A percentile compares a stretch with the other conserved stretches of the same genome.
Evolutionary conservation across 2,113 vertebrate genomes (phyloP).

Genomic region (Brachyhypopomus occidentalis): DNA sequence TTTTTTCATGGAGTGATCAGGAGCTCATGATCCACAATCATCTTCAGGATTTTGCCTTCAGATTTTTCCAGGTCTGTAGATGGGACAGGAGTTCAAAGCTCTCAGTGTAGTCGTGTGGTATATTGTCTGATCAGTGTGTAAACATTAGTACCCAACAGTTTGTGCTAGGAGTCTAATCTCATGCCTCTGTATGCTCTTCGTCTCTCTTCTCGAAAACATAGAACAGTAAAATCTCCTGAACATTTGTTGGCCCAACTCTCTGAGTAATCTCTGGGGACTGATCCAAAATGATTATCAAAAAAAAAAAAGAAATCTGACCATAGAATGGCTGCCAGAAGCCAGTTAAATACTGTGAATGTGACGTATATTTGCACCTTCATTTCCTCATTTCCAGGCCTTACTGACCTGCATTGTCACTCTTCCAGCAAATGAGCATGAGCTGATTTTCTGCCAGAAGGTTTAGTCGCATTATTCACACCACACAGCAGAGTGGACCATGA

Average conservation of each 20-base stretch:
- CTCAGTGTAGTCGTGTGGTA: too few relatives aligned
- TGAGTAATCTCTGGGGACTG: not conserved
- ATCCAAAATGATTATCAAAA: not conserved
- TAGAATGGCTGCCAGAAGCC: not conserved
- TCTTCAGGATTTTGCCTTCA: too few relatives aligned
- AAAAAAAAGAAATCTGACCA: not conserved
- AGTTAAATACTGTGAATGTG: not conserved
- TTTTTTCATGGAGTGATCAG: too few relatives aligned
- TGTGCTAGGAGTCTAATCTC: too few relatives aligned
- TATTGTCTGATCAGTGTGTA: too few relatives aligned
- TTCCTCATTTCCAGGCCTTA: not conserved
- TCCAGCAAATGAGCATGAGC: not conserved
- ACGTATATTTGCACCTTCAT: not conserved
- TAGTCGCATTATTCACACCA: conserved; percentile 21
- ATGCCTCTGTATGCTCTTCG: too few relatives aligned
- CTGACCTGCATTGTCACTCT: not conserved
- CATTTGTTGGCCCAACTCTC: not conserved
- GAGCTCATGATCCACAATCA: too few relatives aligned
- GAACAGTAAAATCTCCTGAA: not conserved
- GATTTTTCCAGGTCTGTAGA: too few relatives aligned
- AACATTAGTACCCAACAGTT: too few relatives aligned
- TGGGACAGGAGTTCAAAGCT: too few relatives aligned
- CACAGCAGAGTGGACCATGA: conserved; percentile 5
- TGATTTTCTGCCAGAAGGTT: conserved; percentile 9
- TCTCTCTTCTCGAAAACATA: too few relatives aligned